Conservation (phyloP, 2,113 vertebrate genomes). For the Petrocephalus zakoni region DNA sequence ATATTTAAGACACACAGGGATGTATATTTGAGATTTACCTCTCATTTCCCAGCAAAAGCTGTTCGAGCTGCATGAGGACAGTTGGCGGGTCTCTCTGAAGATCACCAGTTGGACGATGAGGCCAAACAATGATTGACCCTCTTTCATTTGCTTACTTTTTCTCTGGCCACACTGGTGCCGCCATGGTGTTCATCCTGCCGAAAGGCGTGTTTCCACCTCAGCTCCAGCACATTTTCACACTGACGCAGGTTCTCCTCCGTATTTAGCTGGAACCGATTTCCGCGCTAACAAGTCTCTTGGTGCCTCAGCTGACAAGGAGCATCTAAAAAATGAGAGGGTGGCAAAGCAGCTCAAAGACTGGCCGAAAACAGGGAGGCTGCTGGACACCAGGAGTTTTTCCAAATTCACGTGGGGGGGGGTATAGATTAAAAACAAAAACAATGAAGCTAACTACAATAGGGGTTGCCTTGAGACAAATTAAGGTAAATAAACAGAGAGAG, state of each 20-base stretch:
- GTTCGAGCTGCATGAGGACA: not conserved
- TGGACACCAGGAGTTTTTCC: not conserved
- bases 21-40: not conserved
- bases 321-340: not conserved
- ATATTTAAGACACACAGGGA: not conserved
- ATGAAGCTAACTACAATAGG: not conserved
- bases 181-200: not conserved
- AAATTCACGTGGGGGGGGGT: not conserved
- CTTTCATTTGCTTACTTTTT: not conserved
- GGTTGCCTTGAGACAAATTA: too few relatives aligned
- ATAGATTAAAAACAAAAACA: not conserved
- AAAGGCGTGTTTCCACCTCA: not conserved
- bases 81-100: not conserved
- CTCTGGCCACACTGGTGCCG: not conserved
- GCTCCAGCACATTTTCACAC: not conserved
- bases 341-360: not conserved
- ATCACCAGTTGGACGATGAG: not conserved
- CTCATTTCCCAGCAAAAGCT: not conserved
- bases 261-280: not conserved
- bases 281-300: not conserved
- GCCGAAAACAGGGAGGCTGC: not conserved
- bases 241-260: not conserved
- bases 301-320: not conserved
- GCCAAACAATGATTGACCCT: not conserved
- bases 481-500: too few relatives aligned